Conservation (phyloP, 2,113 vertebrate genomes). For the Hiodon tergisus region DNA sequence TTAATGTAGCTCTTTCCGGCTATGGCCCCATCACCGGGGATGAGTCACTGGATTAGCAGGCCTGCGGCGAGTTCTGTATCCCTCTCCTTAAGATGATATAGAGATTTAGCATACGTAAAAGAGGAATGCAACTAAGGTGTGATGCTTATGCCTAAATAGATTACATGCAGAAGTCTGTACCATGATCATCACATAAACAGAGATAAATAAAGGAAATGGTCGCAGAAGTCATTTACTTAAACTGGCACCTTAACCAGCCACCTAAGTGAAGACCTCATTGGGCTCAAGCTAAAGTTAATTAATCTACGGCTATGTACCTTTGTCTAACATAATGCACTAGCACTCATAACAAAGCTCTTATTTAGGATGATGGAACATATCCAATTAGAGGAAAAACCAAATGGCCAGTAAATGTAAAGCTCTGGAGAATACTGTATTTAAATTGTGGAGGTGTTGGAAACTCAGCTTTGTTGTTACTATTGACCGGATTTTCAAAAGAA, state of each 20-base stretch:
- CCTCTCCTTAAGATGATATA: background rate
- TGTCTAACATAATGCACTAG: background rate
- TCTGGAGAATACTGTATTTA: background rate
- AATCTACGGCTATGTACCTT: background rate
- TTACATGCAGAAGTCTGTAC: background rate
- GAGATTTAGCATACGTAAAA: background rate
- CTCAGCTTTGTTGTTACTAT: background rate
- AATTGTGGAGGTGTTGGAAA: background rate
- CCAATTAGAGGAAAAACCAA: background rate
- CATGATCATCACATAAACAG: background rate
- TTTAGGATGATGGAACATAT: too few relatives aligned
- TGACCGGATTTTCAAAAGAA: slow-evolving; percentile 1
- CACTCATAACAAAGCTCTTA: background rate
- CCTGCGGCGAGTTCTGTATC: background rate
- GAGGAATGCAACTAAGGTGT: background rate
- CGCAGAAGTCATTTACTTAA: slow-evolving; percentile 25
- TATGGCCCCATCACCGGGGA: background rate
- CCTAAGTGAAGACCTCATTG: slow-evolving; percentile 3
- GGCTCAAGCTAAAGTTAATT: background rate
- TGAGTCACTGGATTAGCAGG: slow-evolving; percentile 32
- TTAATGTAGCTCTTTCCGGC: slow-evolving; percentile 11
- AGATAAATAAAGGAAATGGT: slow-evolving; percentile 2
- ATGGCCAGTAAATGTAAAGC: background rate
- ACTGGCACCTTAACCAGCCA: slow-evolving; percentile 3
- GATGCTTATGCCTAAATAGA: background rate